Percentiles rank a stretch among this genome's conserved stretches.
These are phyloP conservation scores for Podarcis lilfordi DNA, from an alignment of 2,797 vertebrate genomes.

Conservation along the genomic window DNA sequence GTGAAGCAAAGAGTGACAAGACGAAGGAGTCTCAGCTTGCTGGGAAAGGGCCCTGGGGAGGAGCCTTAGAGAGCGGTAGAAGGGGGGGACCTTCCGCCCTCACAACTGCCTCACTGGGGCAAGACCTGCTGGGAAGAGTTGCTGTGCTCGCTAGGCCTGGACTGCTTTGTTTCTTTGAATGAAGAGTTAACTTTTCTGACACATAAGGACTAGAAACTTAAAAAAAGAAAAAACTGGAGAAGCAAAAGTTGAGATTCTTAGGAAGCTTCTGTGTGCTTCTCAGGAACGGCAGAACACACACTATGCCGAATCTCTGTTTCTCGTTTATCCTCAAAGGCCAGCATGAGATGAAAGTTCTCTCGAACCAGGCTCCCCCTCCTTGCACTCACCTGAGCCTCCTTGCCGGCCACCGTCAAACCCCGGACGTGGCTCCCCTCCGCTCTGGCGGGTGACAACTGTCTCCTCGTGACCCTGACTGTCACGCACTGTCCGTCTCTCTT, in stretches of 20 bases:
- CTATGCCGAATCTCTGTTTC: background rate
- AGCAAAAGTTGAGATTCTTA: background rate
- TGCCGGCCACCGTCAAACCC: conserved; percentile 34
- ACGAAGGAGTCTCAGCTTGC: too few species aligned
- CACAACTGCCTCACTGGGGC: too few species aligned
- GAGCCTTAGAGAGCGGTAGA: too few species aligned
- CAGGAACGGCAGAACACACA: background rate
- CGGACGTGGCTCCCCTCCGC: conserved; percentile 60
- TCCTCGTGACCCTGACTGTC: conserved; percentile 86
- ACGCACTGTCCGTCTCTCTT: conserved; percentile 87
- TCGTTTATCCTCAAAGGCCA: rapidly evolving
- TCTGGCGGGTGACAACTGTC: conserved; percentile 78
- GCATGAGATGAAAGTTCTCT: rapidly evolving
- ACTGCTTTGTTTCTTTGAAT: too few species aligned
- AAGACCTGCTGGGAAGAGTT: too few species aligned
- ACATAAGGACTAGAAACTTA: background rate
- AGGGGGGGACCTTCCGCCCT: too few species aligned
- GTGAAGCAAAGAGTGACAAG: too few species aligned
- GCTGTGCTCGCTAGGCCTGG: too few species aligned
- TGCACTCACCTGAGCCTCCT: conserved; percentile 61
- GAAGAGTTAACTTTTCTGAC: too few species aligned
- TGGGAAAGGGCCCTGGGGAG: too few species aligned
- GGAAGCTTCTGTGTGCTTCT: too few species aligned
- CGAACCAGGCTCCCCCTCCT: background rate
- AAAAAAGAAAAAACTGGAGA: too few species aligned